Evolutionary conservation across 1,140 invertebrate genomes (phyloP).

Genomic region (Paraescarpia echinospica): DNA sequence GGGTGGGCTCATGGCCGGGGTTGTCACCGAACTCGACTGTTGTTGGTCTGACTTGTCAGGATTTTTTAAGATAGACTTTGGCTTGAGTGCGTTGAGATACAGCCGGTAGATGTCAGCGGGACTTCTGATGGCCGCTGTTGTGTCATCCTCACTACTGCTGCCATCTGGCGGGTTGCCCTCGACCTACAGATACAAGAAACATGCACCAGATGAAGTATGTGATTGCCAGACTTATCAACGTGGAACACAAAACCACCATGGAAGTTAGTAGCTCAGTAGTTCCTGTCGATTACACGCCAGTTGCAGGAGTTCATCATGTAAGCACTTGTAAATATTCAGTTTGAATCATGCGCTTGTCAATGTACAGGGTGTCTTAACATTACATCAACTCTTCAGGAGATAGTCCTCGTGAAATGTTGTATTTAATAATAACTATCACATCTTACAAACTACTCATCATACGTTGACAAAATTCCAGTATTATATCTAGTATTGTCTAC

Average conservation of each 20-base stretch:
- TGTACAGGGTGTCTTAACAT: neutral
- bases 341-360: neutral
- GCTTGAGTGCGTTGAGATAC: neutral
- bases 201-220: neutral
- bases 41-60: neutral
- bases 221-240: neutral
- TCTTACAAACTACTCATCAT: too few relatives aligned
- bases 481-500: too few relatives aligned
- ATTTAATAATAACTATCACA: too few relatives aligned
- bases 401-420: too few relatives aligned
- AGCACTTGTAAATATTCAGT: too few relatives aligned
- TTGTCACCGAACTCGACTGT: neutral
- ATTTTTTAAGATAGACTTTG: constrained; percentile 7
- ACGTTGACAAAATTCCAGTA: too few relatives aligned
- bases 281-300: too few relatives aligned
- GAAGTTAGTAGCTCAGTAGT: too few relatives aligned
- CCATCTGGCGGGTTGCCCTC: neutral
- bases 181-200: neutral
- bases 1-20: too few relatives aligned
- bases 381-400: neutral
- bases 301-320: too few relatives aligned
- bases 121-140: constrained; percentile 1
- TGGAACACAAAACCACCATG: neutral
- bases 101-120: constrained; percentile 20
- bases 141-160: neutral